phyloP scores from a whole-genome alignment of 2,797 vertebrate genomes.

The Triplophysa yarkandensis region DNA sequence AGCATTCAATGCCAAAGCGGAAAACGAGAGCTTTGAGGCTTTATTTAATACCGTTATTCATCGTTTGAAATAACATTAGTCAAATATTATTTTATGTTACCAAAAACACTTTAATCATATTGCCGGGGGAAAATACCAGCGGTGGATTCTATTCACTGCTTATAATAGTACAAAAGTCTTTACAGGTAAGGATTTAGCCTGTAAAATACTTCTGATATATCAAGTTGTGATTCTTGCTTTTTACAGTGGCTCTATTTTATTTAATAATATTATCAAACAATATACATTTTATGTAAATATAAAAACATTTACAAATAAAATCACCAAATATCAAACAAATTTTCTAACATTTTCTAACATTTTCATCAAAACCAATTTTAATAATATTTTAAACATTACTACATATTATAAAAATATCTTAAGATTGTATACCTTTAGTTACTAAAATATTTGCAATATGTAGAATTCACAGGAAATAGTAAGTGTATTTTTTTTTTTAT shows the following conservation, averaged over 20 bases:
- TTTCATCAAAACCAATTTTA: too few relatives aligned
- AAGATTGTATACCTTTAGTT: too few relatives aligned
- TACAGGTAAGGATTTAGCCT: neutral
- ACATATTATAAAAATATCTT: too few relatives aligned
- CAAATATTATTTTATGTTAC: neutral
- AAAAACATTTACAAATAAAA: too few relatives aligned
- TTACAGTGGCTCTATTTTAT: neutral
- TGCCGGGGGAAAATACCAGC: neutral
- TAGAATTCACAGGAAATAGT: too few relatives aligned
- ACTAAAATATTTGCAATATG: too few relatives aligned
- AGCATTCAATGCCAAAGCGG: neutral
- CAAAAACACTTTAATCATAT: neutral
- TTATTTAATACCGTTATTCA: neutral
- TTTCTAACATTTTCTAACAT: too few relatives aligned
- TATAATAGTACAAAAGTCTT: neutral
- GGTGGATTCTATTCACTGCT: neutral
- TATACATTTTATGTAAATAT: too few relatives aligned
- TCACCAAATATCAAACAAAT: too few relatives aligned
- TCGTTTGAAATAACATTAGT: neutral
- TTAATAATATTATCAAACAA: too few relatives aligned
- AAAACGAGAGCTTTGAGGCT: constrained; percentile 4
- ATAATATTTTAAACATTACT: too few relatives aligned
- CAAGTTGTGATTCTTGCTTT: neutral
- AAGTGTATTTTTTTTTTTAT: too few relatives aligned
- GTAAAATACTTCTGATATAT: neutral